A percentile compares a stretch with the other conserved stretches of the same genome.
Conservation (phyloP, 2,888 invertebrate genomes). For the Onchidella celtica region DNA sequence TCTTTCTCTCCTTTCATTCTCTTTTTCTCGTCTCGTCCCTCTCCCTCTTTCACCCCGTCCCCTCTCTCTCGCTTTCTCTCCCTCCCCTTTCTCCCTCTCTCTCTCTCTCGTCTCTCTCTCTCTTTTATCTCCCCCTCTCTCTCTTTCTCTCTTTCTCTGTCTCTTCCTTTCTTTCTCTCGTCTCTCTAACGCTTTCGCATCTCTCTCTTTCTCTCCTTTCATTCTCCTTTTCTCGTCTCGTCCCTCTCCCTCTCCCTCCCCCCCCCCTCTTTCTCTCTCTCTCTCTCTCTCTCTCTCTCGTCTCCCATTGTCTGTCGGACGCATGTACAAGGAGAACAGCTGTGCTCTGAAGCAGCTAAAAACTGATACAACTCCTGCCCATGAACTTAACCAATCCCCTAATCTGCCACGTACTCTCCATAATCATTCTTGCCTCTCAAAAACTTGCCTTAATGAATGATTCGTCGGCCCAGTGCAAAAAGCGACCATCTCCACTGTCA, state of each 20-base stretch:
- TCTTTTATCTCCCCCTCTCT: neutral
- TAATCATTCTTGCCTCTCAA: too few species aligned
- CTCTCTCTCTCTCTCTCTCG: neutral
- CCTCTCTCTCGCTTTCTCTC: neutral
- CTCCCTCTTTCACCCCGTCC: neutral
- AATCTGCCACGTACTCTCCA: too few species aligned
- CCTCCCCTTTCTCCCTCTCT: neutral
- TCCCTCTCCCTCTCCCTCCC: neutral
- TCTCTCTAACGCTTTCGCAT: neutral
- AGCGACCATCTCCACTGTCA: too few species aligned
- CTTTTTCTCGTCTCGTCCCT: neutral
- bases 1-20: neutral
- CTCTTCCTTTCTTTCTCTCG: neutral
- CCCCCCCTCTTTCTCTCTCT: neutral
- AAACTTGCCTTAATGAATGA: too few species aligned
- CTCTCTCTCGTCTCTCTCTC: neutral
- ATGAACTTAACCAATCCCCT: too few species aligned
- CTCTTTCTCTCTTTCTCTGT: neutral
- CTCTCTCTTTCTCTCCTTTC: neutral
- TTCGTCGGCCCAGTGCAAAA: too few species aligned
- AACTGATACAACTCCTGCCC: too few species aligned
- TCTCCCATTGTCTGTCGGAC: neutral
- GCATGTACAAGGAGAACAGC: too few species aligned
- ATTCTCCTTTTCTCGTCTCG: neutral
- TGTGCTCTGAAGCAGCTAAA: too few species aligned